Percentiles rank a stretch among this genome's conserved stretches.
These are phyloP conservation scores for Mungos mungo DNA, from an alignment of 2,113 vertebrate genomes.

Conservation along the genomic window DNA sequence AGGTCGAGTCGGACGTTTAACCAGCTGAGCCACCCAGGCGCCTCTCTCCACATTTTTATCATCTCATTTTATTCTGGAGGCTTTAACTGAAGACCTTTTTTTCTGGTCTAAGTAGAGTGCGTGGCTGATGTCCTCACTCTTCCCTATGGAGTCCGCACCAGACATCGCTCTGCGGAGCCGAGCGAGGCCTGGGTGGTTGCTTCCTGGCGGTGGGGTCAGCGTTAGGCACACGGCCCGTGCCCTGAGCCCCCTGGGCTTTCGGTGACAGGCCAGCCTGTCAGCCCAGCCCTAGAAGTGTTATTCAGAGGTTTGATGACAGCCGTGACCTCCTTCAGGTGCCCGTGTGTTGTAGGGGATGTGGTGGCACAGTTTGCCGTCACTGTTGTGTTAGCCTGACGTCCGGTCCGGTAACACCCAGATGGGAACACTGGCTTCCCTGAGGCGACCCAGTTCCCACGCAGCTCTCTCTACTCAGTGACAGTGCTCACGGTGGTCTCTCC, in stretches of 20 bases:
- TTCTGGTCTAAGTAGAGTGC: background rate
- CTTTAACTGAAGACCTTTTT: background rate
- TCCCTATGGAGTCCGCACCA: background rate
- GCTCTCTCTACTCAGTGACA: constrained; percentile 89
- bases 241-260: fast-evolving
- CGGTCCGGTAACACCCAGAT: constrained; percentile 89
- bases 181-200: background rate
- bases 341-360: fast-evolving
- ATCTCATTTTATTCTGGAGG: background rate
- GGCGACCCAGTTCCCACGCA: constrained; percentile 89
- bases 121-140: fast-evolving
- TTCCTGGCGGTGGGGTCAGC: fast-evolving
- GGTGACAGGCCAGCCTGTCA: background rate
- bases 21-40: too few species aligned
- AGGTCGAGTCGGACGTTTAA: too few species aligned
- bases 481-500: constrained; percentile 87
- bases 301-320: background rate
- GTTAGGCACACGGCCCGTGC: fast-evolving
- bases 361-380: too few species aligned
- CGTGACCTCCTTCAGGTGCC: background rate
- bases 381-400: constrained; percentile 80
- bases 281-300: fast-evolving
- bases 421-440: constrained; percentile 87
- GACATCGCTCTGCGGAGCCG: fast-evolving
- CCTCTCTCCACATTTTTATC: background rate